Conservation (phyloP, 2,797 vertebrate species). For the Tenualosa ilisha region DNA sequence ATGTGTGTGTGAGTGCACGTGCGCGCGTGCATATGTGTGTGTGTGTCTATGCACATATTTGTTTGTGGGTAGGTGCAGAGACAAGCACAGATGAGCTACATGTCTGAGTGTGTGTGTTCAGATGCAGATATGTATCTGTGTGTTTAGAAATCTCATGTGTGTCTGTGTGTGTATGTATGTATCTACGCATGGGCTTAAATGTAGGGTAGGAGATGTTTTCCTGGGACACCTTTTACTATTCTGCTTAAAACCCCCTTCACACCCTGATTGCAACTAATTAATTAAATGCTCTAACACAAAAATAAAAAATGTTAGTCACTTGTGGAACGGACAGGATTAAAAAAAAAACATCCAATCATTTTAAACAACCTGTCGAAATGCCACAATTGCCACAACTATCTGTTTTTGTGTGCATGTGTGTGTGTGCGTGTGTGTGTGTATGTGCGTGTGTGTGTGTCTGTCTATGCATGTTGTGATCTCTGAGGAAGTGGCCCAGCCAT, state of each 20-base stretch:
- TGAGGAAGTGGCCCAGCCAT: background rate
- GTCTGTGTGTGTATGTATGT: background rate
- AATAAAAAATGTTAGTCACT: too few relatives aligned
- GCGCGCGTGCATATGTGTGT: background rate
- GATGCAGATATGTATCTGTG: background rate
- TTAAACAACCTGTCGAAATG: too few relatives aligned
- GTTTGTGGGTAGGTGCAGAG: background rate
- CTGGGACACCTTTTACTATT: too few relatives aligned
- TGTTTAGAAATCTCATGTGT: background rate
- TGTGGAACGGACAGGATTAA: too few relatives aligned
- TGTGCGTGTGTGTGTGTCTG: background rate
- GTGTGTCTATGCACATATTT: background rate
- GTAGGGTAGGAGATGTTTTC: background rate
- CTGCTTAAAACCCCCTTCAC: too few relatives aligned
- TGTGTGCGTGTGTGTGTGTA: background rate
- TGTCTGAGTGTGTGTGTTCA: background rate
- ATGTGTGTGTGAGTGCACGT: background rate
- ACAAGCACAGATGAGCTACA: background rate
- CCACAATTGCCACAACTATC: too few relatives aligned
- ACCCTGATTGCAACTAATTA: too few relatives aligned
- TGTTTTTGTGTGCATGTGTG: background rate
- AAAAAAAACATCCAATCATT: too few relatives aligned
- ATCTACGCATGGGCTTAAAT: background rate
- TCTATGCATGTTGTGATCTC: background rate
- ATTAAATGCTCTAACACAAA: too few relatives aligned